Conservation (phyloP, 1,140 invertebrate genomes). For the Trissolcus basalis region DNA sequence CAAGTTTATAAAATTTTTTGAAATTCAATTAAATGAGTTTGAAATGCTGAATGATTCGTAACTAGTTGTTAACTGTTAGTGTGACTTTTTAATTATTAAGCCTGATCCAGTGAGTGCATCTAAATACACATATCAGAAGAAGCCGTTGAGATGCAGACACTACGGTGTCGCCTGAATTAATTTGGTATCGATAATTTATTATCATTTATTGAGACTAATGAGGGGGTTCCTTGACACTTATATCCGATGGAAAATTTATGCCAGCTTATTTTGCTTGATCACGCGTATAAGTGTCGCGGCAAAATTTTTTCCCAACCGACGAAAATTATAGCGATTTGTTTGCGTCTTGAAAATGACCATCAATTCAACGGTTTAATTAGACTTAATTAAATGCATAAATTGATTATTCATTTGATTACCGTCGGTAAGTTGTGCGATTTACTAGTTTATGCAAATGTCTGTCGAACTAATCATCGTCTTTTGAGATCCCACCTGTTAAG, state of each 20-base stretch:
- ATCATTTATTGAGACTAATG: conserved; percentile 37
- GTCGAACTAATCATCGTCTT: not conserved
- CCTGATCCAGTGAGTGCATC: no score
- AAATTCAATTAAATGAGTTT: no score
- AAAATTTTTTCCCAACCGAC: not conserved
- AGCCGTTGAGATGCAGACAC: conserved; percentile 17
- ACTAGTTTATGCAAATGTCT: conserved; percentile 2
- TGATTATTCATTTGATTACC: not conserved
- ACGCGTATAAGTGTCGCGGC: not conserved
- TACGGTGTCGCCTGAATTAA: conserved; percentile 31
- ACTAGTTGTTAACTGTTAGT: not conserved
- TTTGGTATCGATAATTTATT: conserved; percentile 34
- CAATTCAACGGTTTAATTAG: not conserved
- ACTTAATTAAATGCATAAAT: not conserved
- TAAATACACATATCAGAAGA: no score
- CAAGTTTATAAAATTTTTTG: no score
- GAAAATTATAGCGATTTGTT: conserved; percentile 25
- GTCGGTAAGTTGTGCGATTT: not conserved
- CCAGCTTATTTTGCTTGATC: conserved; percentile 22
- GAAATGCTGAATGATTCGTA: no score
- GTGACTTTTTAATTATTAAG: conserved; percentile 18
- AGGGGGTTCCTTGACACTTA: conserved; percentile 24
- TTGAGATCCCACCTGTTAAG: no score
- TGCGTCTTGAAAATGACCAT: not conserved
- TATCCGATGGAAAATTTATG: conserved; percentile 25